A percentile compares a stretch with the other conserved stretches of the same genome.
Evolutionary conservation across 1,140 invertebrate genomes (phyloP).

Genomic region (Aleiodes sp.): DNA sequence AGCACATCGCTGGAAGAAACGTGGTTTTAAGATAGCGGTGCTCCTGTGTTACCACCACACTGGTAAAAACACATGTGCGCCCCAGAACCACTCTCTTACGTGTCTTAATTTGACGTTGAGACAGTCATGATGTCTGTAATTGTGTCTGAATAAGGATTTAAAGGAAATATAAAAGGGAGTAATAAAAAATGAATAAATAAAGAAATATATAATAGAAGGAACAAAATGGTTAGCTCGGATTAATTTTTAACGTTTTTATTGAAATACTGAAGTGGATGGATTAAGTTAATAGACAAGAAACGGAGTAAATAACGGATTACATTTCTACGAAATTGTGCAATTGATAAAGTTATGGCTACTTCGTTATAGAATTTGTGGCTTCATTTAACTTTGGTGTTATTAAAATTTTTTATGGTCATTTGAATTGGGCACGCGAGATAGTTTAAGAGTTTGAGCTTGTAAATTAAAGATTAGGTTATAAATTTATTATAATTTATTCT

Average conservation of each 20-base stretch:
- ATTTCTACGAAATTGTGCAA: background rate
- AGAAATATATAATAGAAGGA: too few relatives aligned
- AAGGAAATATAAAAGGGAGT: too few relatives aligned
- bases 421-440: constrained; percentile 22
- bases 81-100: constrained; percentile 14
- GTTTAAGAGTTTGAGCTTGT: constrained; percentile 16
- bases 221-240: constrained; percentile 1
- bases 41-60: background rate
- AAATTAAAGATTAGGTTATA: constrained; percentile 33
- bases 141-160: constrained; percentile 18
- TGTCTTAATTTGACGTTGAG: constrained; percentile 34
- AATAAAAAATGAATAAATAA: too few relatives aligned
- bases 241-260: constrained; percentile 3
- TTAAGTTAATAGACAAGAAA: background rate
- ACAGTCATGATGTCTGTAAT: constrained; percentile 26
- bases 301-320: constrained; percentile 2
- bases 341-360: too few relatives aligned
- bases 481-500: constrained; percentile 32
- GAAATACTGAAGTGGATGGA: background rate
- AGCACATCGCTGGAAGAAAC: constrained; percentile 25
- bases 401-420: background rate
- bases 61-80: constrained; percentile 23
- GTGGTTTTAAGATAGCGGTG: constrained; percentile 35
- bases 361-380: background rate
- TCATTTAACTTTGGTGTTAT: background rate